Base-by-base conservation (phyloP, 1,140 invertebrate species). In the Battus philenor region DNA sequence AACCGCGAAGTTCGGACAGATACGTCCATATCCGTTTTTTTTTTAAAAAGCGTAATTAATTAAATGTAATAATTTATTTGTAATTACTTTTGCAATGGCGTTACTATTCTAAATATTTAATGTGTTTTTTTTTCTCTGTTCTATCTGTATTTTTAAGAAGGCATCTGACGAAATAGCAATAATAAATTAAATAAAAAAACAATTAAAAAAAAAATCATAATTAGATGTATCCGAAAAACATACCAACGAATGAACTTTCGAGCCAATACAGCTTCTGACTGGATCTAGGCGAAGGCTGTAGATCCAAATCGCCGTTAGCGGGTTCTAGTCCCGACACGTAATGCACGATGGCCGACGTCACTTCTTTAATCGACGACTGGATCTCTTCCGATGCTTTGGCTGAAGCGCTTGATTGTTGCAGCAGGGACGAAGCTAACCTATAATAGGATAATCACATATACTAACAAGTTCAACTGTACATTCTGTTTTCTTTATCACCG, bases 331-430 rank as follows among this genome's bases (percentile, higher is more conserved):
- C 93, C 56, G 93, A 94, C 24, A 96, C 94, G 86, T 95, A 96
- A 77, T 96, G 93, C 29, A 95, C 94, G 57, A 97, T 96, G n/a
- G 95, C 95, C 53, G 94, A 95, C 20, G 95, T 96, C 18, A 97
- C 94, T 85, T 95, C 94, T 78, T 95, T 95, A 75, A 97, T 96
- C 44, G 94, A 95, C 50, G 93, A 91, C 60, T 95, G 93, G 59
- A 97, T 95, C 77, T 95, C 94, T 50, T 92, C 90, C 43, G 90
- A 90, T 11, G 91, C 91, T 50, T 74, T 84, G 26, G 81, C 66
- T 34, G 79, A 74, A 30, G 73, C 73, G 11, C 9, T 22, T 1
- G 76, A 82, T 44, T 86, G 82, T 34, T 89, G 82, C 39, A 91
- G 77, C 27, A 93, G 63, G 7, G 90, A 90, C 44, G 89, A 90